Conservation (phyloP, 2,113 vertebrate species). For the Macquaria australasica region DNA sequence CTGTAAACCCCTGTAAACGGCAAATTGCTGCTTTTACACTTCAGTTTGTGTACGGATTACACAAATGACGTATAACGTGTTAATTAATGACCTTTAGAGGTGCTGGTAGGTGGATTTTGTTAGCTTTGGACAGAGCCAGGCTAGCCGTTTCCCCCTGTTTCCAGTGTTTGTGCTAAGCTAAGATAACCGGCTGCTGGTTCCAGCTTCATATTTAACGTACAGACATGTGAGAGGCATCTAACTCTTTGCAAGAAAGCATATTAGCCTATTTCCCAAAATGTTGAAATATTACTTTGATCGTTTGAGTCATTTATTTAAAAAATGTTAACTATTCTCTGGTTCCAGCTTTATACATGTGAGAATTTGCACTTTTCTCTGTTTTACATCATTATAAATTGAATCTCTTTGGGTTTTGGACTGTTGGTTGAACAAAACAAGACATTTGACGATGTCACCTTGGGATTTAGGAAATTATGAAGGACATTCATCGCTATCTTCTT, state of each 20-base stretch:
- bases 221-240: not conserved
- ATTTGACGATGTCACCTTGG: not conserved
- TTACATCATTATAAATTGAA: not conserved
- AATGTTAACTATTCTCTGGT: not conserved
- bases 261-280: not conserved
- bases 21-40: not conserved
- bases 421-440: not conserved
- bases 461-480: not conserved
- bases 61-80: not conserved
- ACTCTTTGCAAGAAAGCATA: not conserved
- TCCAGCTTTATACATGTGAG: not conserved
- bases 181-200: not conserved
- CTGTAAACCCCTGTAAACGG: not conserved
- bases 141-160: not conserved
- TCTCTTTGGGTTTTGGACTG: not conserved
- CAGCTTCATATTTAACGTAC: not conserved
- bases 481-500: not conserved
- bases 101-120: not conserved
- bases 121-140: not conserved
- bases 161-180: not conserved
- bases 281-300: not conserved
- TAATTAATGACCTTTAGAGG: not conserved
- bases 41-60: not conserved
- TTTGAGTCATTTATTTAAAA: not conserved
- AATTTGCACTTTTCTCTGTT: not conserved